Conservation (phyloP, 1,140 invertebrate genomes). For the Dicyema japonicum region DNA sequence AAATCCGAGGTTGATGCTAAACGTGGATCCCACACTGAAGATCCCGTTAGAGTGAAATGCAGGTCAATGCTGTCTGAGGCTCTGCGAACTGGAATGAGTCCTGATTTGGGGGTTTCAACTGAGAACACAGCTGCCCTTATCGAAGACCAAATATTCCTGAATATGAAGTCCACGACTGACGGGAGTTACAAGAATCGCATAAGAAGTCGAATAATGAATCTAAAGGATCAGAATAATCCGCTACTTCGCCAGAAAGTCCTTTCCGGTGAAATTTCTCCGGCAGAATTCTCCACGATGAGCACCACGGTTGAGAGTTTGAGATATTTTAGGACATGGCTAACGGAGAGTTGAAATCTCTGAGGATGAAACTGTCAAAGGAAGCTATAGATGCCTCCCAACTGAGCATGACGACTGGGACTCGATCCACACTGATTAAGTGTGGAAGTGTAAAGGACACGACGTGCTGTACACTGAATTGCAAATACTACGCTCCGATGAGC, state of each 20-base stretch:
- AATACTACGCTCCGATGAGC: constrained; percentile 89
- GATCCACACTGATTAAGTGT: constrained; percentile 77
- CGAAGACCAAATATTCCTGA: no score
- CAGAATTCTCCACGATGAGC: constrained; percentile 61
- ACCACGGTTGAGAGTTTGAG: constrained; percentile 30
- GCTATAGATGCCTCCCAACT: constrained; percentile 90
- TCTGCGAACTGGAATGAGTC: no score
- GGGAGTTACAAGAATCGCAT: constrained; percentile 86
- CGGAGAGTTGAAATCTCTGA: constrained; percentile 67
- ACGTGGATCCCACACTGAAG: no score
- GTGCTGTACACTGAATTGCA: constrained; percentile 78
- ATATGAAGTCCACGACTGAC: no score
- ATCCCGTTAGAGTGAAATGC: no score
- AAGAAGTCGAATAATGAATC: constrained; percentile 61
- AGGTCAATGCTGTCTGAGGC: no score
- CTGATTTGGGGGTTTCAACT: no score
- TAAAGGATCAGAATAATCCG: constrained; percentile 77
- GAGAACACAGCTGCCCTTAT: no score
- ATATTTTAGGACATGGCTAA: constrained; percentile 60
- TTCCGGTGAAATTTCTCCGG: constrained; percentile 48
- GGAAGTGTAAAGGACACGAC: constrained; percentile 34
- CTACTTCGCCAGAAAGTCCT: constrained; percentile 65
- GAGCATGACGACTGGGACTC: constrained; percentile 46
- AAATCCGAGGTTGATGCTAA: no score
- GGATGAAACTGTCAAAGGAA: constrained; percentile 80